A percentile compares a stretch with the other conserved stretches of the same genome.
phyloP scores from a whole-genome alignment of 2,797 vertebrate genomes.

The Tolypeutes matacus region DNA sequence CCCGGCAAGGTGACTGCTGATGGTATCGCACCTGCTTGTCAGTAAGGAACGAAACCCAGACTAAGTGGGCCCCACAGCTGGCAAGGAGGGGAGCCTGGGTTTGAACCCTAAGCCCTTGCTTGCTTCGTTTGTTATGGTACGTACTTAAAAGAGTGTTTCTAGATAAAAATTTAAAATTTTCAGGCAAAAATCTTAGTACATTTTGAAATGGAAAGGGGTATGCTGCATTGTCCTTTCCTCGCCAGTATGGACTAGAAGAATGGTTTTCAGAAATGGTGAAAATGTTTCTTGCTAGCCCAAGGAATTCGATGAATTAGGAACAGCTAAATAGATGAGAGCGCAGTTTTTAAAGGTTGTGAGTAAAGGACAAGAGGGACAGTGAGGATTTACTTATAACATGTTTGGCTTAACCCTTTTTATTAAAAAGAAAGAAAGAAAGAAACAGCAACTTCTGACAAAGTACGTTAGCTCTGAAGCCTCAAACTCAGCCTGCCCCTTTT shows the following conservation, averaged over 20 bases:
- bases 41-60: neutral
- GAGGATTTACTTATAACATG: neutral
- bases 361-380: neutral
- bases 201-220: neutral
- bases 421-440: neutral
- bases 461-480: neutral
- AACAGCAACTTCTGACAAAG: neutral
- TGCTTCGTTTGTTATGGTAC: neutral
- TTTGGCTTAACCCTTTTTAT: neutral
- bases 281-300: neutral
- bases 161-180: slow-evolving; percentile 23
- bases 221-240: neutral
- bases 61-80: neutral
- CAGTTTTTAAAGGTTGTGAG: neutral
- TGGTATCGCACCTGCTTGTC: neutral
- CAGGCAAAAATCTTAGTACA: neutral
- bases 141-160: neutral
- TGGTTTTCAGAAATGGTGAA: slow-evolving; percentile 33
- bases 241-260: neutral
- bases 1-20: neutral
- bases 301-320: neutral
- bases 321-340: neutral
- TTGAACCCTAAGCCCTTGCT: neutral
- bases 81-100: neutral
- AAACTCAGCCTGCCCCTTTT: too few species aligned